Evolutionary conservation across 1,140 invertebrate species (phyloP).

Genomic region (Elymnias hypermnestra): DNA sequence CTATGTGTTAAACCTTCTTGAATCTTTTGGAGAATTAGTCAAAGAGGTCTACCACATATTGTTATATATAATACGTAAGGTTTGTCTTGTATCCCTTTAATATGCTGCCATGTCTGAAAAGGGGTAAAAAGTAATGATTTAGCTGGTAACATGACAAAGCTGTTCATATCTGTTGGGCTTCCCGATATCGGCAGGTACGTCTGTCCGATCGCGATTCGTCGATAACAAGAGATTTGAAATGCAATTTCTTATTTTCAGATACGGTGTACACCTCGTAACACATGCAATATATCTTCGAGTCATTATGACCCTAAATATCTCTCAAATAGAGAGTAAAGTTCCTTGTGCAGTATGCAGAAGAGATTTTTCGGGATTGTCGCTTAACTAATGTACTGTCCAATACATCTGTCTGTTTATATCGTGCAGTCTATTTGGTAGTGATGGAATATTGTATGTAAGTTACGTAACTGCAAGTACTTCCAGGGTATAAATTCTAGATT

Average conservation of each 20-base stretch:
- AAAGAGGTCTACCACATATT: too few relatives aligned
- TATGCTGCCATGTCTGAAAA: conserved; percentile 9
- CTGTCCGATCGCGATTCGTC: conserved; percentile 17
- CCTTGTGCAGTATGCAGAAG: too few relatives aligned
- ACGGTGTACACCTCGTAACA: conserved; percentile 6
- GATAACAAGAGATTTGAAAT: conserved; percentile 41
- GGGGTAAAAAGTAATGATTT: neutral
- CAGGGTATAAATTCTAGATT: too few relatives aligned
- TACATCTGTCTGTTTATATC: conserved; percentile 12
- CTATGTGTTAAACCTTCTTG: too few relatives aligned
- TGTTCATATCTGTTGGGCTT: conserved; percentile 10
- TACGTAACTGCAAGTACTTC: neutral
- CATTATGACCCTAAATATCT: neutral
- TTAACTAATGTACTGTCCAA: conserved; percentile 16
- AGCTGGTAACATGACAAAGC: conserved; percentile 1
- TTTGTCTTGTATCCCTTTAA: too few relatives aligned
- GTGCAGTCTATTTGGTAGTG: conserved; percentile 10
- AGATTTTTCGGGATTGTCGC: too few relatives aligned
- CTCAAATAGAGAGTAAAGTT: neutral
- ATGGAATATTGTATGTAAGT: conserved; percentile 8
- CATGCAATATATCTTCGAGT: neutral
- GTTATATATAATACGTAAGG: too few relatives aligned
- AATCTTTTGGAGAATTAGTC: too few relatives aligned
- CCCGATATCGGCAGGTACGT: conserved; percentile 23
- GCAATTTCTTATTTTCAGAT: conserved; percentile 47